Evolutionary conservation across 2,113 vertebrate genomes (phyloP), one percentile per base, ranked within the genome.

Genomic region (Dolichallabes microphthalmus): DNA sequence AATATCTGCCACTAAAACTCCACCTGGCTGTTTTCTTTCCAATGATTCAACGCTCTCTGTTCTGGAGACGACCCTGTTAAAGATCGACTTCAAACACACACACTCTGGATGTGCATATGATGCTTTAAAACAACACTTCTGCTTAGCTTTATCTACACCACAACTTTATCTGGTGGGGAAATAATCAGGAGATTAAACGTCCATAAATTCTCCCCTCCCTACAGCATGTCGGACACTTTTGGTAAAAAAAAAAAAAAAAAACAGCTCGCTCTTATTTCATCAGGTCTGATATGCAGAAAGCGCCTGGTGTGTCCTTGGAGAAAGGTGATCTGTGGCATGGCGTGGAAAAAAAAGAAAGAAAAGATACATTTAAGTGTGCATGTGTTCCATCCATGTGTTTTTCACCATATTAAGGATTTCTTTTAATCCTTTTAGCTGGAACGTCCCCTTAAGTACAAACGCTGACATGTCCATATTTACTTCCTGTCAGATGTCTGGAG

Each of bases 1-100:
- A 91, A 92, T 93, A 93, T 89, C 89, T 60, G 81, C 85, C 86
- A 68, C 81, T 89, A 77, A 45, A 86, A 80, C 89, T 89, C 88
- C 64, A 86, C 82, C 83, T 87, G 85, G 80, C 68, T 84, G 84
- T 89, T 93, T 91, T 92, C 77, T 75, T 88, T 86, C 82, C 79
- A 79, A 90, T 87, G 87, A 89, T 90, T 89, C 87, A 83, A 61
- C 79, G 52, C 82, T 57, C 0, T 13, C 63, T 86, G 79, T 57
- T 68, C 81, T 89, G 82, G 76, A 86, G 90, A 87, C 35, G 80
- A 87, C 87, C 66, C 85, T 87, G 88, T 89, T 89, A 80, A 88
- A 87, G 60, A 84, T 63, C 60, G 25, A 74, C 58, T 85, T 82
- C 32, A 71, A 87, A 83, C 39, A 52, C 83, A 50, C 30, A 50